Evolutionary conservation across 2,113 vertebrate species (phyloP).

Genomic region (Saccopteryx leptura): DNA sequence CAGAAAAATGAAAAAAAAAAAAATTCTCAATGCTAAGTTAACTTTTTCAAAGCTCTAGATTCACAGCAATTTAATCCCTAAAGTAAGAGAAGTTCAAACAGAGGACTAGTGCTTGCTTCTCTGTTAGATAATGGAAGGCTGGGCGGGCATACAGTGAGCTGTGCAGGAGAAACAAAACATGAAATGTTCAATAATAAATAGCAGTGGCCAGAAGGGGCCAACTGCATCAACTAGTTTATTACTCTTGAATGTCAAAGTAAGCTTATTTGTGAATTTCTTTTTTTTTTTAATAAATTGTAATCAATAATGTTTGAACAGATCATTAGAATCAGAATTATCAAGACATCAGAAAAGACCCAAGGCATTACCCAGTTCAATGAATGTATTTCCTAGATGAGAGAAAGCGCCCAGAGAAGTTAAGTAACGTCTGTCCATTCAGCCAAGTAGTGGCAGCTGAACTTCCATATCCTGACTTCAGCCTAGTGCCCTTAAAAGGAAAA

Average conservation of each 20-base stretch:
- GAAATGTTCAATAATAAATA: not conserved
- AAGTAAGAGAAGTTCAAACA: not conserved
- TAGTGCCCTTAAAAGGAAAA: constrained; percentile 68
- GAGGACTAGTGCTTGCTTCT: not conserved
- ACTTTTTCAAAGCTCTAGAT: not conserved
- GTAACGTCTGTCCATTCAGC: constrained; percentile 60
- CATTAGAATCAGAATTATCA: constrained; percentile 2
- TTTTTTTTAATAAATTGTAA: not conserved
- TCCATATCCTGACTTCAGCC: constrained; percentile 51
- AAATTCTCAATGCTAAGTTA: not conserved
- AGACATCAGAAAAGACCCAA: not conserved
- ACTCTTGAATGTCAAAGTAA: not conserved
- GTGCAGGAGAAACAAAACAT: not conserved
- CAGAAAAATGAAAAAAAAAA: too few species aligned
- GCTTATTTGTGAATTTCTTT: not conserved
- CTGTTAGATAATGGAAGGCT: not conserved
- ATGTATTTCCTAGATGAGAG: constrained; percentile 34
- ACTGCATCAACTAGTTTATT: not conserved
- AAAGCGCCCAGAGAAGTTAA: constrained; percentile 61
- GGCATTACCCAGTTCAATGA: not conserved
- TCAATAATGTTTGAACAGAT: not conserved
- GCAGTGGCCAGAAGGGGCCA: not conserved
- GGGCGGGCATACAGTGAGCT: not conserved
- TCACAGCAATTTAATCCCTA: not conserved
- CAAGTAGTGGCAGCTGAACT: constrained; percentile 64